phyloP scores from a whole-genome alignment of 2,113 vertebrate species.

The Spermophilus dauricus region DNA sequence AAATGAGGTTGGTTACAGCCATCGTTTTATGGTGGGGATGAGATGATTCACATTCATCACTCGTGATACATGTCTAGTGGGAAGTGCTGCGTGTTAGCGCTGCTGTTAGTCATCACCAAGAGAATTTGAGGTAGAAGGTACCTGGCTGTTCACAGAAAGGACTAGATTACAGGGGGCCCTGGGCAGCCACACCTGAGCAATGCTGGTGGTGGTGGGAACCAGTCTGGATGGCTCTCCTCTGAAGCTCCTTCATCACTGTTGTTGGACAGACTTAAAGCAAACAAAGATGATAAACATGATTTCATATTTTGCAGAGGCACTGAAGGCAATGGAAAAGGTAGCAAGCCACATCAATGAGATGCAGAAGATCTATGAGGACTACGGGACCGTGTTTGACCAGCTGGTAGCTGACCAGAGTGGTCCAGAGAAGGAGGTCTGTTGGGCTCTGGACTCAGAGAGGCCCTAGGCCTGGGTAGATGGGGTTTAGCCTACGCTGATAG shows the following conservation, averaged over 20 bases:
- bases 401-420: conserved; percentile 96
- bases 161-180: rapidly evolving
- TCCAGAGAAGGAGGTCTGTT: conserved; percentile 94
- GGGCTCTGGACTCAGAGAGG: background rate
- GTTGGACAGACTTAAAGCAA: background rate
- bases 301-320: conserved; percentile 91
- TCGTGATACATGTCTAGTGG: too few relatives aligned
- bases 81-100: background rate
- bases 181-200: rapidly evolving
- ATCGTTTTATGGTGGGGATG: background rate
- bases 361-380: conserved; percentile 99
- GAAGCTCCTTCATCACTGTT: background rate
- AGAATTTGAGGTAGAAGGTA: background rate
- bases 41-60: background rate
- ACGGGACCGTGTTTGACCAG: conserved; percentile 97
- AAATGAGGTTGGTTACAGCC: background rate
- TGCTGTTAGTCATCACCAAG: background rate
- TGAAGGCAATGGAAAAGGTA: conserved; percentile 99
- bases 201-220: background rate
- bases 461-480: too few relatives aligned
- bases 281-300: background rate
- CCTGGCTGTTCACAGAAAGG: background rate
- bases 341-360: conserved; percentile 99
- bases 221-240: background rate
- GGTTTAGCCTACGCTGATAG: background rate